phyloP scores from a whole-genome alignment of 2,888 invertebrate species.

The Palloptera scutellata region DNA sequence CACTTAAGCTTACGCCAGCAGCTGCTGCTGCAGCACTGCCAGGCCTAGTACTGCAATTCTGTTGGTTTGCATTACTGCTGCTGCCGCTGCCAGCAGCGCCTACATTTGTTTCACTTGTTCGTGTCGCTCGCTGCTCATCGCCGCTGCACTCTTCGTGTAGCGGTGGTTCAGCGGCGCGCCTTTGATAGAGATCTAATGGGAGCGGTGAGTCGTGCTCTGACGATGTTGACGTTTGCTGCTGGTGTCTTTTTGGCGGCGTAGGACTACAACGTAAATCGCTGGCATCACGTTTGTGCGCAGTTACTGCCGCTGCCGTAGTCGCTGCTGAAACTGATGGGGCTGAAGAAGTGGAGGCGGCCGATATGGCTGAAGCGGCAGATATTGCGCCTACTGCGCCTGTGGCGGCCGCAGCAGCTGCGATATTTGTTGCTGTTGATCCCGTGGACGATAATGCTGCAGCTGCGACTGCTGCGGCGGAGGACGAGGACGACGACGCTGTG shows the following conservation, averaged over 20 bases:
- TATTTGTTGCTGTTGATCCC: conserved; percentile 54
- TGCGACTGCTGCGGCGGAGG: conserved; percentile 37
- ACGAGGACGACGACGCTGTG: conserved; percentile 56
- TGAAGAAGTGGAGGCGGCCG: conserved; percentile 42
- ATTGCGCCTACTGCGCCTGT: conserved; percentile 39
- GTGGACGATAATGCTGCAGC: conserved; percentile 35
- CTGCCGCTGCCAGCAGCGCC: conserved; percentile 28
- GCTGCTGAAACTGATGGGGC: conserved; percentile 46
- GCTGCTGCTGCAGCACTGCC: conserved; percentile 27
- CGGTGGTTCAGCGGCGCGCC: conserved; percentile 47
- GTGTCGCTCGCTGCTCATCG: conserved; percentile 36
- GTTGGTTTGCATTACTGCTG: conserved; percentile 9
- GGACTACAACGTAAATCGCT: conserved; percentile 60
- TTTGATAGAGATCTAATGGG: conserved; percentile 64
- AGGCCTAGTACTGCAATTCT: conserved; percentile 24
- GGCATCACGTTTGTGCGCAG: conserved; percentile 53
- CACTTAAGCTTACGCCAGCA: conserved; percentile 27
- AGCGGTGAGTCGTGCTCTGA: conserved; percentile 50
- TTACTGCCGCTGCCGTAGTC: conserved; percentile 43
- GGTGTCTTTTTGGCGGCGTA: conserved; percentile 56
- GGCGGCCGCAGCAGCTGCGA: conserved; percentile 51
- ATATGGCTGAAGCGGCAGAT: conserved; percentile 48
- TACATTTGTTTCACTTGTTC: conserved; percentile 26
- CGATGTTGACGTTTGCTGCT: conserved; percentile 34
- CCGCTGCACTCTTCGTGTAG: conserved; percentile 29